These are phyloP conservation scores for Drosophila bunnanda DNA, from an alignment of 2,888 invertebrate species.

Conservation along the genomic window DNA sequence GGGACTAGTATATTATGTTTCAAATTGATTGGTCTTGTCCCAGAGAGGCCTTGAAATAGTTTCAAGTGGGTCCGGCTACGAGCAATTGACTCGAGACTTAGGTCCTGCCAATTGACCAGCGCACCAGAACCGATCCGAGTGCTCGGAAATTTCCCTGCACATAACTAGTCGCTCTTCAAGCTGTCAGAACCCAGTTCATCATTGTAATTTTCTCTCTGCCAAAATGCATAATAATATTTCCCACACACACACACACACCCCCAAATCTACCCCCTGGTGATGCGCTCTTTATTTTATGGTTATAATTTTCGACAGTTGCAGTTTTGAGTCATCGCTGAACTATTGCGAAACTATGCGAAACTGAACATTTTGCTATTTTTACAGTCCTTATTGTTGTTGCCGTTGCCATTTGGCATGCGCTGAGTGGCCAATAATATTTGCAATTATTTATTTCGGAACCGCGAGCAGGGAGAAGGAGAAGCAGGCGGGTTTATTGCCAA, in stretches of 20 bases:
- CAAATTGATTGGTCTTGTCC: conserved; percentile 15
- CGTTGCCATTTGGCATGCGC: conserved; percentile 69
- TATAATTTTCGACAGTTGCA: conserved; percentile 57
- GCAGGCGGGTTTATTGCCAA: conserved; percentile 55
- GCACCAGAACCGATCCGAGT: conserved; percentile 15
- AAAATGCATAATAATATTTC: conserved; percentile 21
- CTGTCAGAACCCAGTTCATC: conserved; percentile 30
- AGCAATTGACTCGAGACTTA: conserved; percentile 24
- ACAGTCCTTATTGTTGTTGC: conserved; percentile 41
- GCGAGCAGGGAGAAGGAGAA: conserved; percentile 2
- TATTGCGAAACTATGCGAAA: conserved; percentile 76
- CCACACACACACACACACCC: background rate
- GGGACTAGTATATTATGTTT: conserved; percentile 6
- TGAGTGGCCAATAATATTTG: conserved; percentile 79
- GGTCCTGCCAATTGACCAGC: conserved; percentile 38
- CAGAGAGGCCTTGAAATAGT: conserved; percentile 14
- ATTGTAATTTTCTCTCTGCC: conserved; percentile 10
- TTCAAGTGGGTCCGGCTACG: conserved; percentile 9
- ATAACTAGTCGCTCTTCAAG: background rate
- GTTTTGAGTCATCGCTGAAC: conserved; percentile 72
- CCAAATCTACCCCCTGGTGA: background rate
- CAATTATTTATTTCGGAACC: conserved; percentile 72
- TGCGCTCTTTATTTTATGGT: conserved; percentile 55
- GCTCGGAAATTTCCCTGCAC: background rate
- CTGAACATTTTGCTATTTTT: conserved; percentile 58